These are phyloP conservation scores for Metallyticus violacea DNA, from an alignment of 2,888 invertebrate species.

Conservation along the genomic window DNA sequence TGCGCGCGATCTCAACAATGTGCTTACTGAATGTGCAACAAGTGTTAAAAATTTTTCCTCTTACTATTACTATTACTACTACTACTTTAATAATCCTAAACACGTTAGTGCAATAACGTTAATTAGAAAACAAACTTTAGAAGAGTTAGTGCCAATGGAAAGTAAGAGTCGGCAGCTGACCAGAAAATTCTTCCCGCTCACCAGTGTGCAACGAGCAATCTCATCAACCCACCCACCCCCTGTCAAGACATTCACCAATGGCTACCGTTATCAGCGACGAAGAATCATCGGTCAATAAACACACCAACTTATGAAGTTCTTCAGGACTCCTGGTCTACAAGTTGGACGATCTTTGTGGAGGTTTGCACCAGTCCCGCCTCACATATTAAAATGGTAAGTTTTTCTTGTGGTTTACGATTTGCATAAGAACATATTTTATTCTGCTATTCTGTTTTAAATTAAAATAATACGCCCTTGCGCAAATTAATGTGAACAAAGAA, in stretches of 20 bases:
- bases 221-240: neutral
- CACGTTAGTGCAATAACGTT: neutral
- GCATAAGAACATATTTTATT: no score
- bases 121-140: neutral
- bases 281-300: neutral
- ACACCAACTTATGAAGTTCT: neutral
- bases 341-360: neutral
- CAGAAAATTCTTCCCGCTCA: neutral
- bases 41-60: neutral
- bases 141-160: neutral
- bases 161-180: neutral
- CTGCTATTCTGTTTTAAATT: no score
- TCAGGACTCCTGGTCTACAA: neutral
- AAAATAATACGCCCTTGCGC: no score
- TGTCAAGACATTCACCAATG: neutral
- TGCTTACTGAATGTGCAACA: conserved; percentile 10
- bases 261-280: neutral
- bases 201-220: neutral
- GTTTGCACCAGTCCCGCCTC: neutral
- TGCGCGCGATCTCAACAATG: neutral
- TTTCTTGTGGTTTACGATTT: no score
- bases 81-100: neutral
- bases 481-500: no score
- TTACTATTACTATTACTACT: neutral
- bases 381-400: neutral